These are phyloP conservation scores for Thaumatotibia leucotreta DNA, from an alignment of 1,140 invertebrate species.

Conservation along the genomic window DNA sequence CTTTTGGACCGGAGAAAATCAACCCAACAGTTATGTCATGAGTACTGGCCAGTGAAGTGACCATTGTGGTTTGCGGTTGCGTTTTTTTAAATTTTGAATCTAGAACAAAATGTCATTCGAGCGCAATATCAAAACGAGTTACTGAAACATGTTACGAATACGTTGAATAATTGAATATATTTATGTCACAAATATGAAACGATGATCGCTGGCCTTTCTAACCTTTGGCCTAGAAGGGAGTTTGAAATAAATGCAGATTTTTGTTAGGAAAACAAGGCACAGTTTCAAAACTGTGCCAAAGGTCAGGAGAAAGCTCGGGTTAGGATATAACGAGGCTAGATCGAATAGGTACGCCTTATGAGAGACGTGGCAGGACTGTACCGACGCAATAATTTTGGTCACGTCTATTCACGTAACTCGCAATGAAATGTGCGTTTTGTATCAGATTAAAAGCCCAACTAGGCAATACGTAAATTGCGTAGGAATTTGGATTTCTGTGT, in stretches of 20 bases:
- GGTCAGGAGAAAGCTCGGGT: slow-evolving; percentile 51
- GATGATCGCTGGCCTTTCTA: slow-evolving; percentile 10
- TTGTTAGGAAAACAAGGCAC: slow-evolving; percentile 36
- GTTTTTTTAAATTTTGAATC: neutral
- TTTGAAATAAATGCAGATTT: slow-evolving; percentile 44
- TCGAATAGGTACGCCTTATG: slow-evolving; percentile 4
- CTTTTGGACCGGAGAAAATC: slow-evolving; percentile 5
- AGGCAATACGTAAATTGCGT: neutral
- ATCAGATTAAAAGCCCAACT: neutral
- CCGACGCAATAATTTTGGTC: neutral
- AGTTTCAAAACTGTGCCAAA: slow-evolving; percentile 50
- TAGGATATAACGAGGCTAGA: slow-evolving; percentile 7
- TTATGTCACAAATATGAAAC: neutral
- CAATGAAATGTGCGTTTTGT: slow-evolving; percentile 8
- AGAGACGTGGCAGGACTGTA: neutral
- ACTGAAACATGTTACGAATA: neutral
- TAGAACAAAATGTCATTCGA: neutral
- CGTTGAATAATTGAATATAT: neutral
- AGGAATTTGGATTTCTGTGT: neutral
- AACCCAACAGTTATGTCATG: neutral
- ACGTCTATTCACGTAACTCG: neutral
- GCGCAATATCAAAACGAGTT: neutral
- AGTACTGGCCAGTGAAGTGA: neutral
- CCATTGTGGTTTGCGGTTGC: neutral
- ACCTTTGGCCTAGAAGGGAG: slow-evolving; percentile 43